Percentiles rank a stretch among this genome's conserved stretches.
Evolutionary conservation across 92 coral and sea anemone genomes (phyloP).

Genomic region (Actinernus sp.): DNA sequence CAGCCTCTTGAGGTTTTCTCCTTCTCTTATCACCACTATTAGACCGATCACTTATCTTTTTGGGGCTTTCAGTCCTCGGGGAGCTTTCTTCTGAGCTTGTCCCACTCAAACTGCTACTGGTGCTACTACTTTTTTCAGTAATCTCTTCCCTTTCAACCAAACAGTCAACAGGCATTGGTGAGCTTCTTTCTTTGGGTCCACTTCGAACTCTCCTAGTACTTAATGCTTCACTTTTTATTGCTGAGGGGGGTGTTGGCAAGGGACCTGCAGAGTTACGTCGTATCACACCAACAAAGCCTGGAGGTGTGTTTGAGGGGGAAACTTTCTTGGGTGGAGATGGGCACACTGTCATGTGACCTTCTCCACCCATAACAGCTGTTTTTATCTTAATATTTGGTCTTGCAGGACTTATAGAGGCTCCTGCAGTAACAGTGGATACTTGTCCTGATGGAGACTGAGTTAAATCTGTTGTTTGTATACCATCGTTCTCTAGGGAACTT

Average conservation of each 20-base stretch:
- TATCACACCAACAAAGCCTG: conserved; percentile 16
- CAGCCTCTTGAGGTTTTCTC: conserved; percentile 40
- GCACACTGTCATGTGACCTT: conserved; percentile 42
- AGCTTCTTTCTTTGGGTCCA: conserved; percentile 88
- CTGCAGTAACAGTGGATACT: conserved; percentile 15
- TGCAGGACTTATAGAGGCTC: conserved; percentile 10
- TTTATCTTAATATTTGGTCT: conserved; percentile 42
- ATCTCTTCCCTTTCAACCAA: conserved; percentile 64
- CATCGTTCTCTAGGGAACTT: conserved; percentile 41
- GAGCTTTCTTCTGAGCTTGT: conserved; percentile 22
- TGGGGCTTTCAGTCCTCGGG: conserved; percentile 28
- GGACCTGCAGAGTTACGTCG: conserved; percentile 75
- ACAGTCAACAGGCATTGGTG: conserved; percentile 47
- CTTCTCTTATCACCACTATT: conserved; percentile 75
- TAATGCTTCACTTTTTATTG: conserved; percentile 36
- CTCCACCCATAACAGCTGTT: conserved; percentile 36
- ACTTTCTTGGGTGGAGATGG: conserved; percentile 79
- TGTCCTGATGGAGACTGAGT: conserved; percentile 6
- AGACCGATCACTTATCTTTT: conserved; percentile 49
- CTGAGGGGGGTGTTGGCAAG: conserved; percentile 71
- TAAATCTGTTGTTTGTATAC: not conserved
- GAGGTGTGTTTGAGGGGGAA: conserved; percentile 59
- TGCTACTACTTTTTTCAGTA: conserved; percentile 19
- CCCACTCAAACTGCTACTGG: conserved; percentile 12
- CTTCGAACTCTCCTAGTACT: conserved; percentile 83